phyloP scores from a whole-genome alignment of 2,113 vertebrate genomes.

The Aegotheles bennettii region DNA sequence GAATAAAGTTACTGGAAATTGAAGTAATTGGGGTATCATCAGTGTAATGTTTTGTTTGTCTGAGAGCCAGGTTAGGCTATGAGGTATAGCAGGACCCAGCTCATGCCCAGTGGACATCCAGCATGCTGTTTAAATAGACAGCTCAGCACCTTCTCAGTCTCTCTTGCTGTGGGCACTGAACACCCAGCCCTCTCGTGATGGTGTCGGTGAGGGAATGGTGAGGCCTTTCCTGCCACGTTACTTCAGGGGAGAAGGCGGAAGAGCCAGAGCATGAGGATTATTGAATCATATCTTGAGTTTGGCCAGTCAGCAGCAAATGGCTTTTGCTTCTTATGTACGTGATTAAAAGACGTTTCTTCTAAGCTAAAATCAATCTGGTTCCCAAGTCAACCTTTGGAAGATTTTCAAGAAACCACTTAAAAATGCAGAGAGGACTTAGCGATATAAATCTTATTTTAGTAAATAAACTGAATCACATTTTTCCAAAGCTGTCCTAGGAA shows the following conservation, averaged over 20 bases:
- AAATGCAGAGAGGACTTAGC: background rate
- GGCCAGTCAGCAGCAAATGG: background rate
- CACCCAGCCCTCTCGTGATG: background rate
- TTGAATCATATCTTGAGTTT: background rate
- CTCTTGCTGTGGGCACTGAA: rapidly evolving
- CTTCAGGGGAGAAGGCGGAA: background rate
- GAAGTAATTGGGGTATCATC: background rate
- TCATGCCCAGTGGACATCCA: background rate
- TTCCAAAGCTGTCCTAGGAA: background rate
- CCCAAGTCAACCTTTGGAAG: background rate
- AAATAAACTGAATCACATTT: background rate
- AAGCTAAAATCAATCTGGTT: background rate
- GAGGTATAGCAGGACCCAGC: background rate
- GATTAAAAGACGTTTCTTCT: background rate
- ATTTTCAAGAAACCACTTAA: constrained; percentile 35
- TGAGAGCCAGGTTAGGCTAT: background rate
- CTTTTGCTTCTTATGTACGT: background rate
- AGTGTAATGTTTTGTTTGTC: background rate
- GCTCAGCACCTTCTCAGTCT: background rate
- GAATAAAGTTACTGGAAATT: background rate
- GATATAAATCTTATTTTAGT: background rate
- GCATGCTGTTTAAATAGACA: background rate
- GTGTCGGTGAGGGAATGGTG: background rate
- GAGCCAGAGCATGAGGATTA: background rate
- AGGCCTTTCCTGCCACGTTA: background rate